Percentiles rank a stretch among this genome's conserved stretches.
Conservation (phyloP, 2,888 invertebrate genomes). For the Hypercompe scribonia region DNA sequence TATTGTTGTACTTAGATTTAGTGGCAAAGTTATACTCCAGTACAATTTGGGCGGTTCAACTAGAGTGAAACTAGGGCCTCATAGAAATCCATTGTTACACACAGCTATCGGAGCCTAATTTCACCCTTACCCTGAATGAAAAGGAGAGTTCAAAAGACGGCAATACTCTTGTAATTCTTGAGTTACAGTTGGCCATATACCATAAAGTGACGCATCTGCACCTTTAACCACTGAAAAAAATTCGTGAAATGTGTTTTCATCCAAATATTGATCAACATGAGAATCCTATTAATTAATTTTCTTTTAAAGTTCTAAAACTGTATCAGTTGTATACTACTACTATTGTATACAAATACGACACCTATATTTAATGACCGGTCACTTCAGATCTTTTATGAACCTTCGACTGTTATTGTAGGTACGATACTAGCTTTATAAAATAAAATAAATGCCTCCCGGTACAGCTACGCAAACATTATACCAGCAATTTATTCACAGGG, state of each 20-base stretch:
- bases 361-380: constrained; percentile 27
- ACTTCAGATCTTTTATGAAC: constrained; percentile 32
- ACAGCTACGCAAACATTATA: constrained; percentile 47
- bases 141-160: too few relatives aligned
- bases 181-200: too few relatives aligned
- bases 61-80: too few relatives aligned
- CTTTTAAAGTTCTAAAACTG: not conserved
- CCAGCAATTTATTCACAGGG: constrained; percentile 46
- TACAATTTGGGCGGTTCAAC: not conserved
- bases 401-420: constrained; percentile 33
- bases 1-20: not conserved
- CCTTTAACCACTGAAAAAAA: too few relatives aligned
- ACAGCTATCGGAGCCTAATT: not conserved
- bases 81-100: not conserved
- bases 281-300: too few relatives aligned
- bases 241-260: too few relatives aligned
- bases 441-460: constrained; percentile 50
- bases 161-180: too few relatives aligned
- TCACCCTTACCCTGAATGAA: too few relatives aligned
- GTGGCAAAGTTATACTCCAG: not conserved
- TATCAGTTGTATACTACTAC: too few relatives aligned
- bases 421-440: constrained; percentile 47
- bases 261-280: not conserved
- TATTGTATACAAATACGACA: not conserved
- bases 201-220: too few relatives aligned